Base-by-base conservation (phyloP, 1,140 invertebrate species). In the Cecropterus lyciades region DNA sequence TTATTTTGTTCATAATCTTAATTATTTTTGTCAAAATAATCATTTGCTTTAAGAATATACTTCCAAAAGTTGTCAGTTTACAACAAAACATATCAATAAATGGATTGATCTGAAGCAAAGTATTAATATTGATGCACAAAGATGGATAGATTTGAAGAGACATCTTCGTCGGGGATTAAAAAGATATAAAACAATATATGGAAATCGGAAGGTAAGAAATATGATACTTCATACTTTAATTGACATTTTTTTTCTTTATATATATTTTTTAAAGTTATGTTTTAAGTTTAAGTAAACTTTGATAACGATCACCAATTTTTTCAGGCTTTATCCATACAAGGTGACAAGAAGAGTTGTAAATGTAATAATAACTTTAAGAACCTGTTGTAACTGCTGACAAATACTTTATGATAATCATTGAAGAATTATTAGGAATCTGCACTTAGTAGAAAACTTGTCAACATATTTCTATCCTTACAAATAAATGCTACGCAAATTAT, bases 101-200 rank as follows among this genome's bases (percentile, higher is more conserved):
- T 86, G 77, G 82, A 49, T 55, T 15, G 65, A 68, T 7, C 49
- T 86, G 11, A 73, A 76, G n/a, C 65, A 56, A 57, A 69, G 80
- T 53, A 66, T 86, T 16, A 56, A 80, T 17, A 72, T 70, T 51
- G 81, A 85, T 68, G 65, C 55, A 40, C 20, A 56, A 48, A 33
- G 76, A 53, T 87, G 83, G 83, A 55, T 17, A 6, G 69, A 82
- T 14, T 69, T 82, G 52, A 67, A 75, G 17, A 62, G 70, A 9
- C 66, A 24, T 11, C 75, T 80, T 16, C 16, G 51, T 51, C 52
- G 53, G 15, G 79, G 71, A 48, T 48, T 85, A 17, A 70, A 70
- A 37, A 71, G 27, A 10, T 79, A 75, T 48, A 70, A 45, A 43
- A 27, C 55, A 65, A 67, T 49, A 20, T 70, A 69, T 55, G 69